Evolutionary conservation across 2,797 vertebrate genomes (phyloP).

Genomic region (Lithobates pipiens): DNA sequence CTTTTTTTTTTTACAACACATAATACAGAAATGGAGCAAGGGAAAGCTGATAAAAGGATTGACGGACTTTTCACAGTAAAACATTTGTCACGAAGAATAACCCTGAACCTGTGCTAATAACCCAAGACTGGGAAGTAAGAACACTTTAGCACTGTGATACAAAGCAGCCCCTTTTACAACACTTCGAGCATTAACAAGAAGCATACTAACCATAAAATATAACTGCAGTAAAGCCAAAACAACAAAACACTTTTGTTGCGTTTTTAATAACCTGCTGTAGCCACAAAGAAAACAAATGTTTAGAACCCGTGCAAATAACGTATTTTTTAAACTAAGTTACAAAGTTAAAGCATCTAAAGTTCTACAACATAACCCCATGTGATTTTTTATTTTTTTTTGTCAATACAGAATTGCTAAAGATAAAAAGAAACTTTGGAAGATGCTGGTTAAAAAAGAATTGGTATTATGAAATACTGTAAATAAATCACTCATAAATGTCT

Average conservation of each 20-base stretch:
- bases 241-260: not conserved
- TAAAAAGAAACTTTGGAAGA: no score
- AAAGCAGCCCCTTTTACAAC: not conserved
- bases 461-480: no score
- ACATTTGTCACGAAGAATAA: slow-evolving; percentile 45
- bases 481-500: no score
- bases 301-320: not conserved
- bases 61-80: slow-evolving; percentile 35
- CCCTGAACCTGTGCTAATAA: slow-evolving; percentile 47
- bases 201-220: slow-evolving; percentile 21
- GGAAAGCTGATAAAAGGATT: slow-evolving; percentile 54
- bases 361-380: no score
- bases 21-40: slow-evolving; percentile 37
- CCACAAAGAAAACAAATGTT: not conserved
- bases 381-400: no score
- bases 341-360: no score
- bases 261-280: not conserved
- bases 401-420: no score
- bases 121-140: slow-evolving; percentile 23
- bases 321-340: not conserved
- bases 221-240: not conserved
- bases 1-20: slow-evolving; percentile 51
- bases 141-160: slow-evolving; percentile 44
- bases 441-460: no score
- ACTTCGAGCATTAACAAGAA: slow-evolving; percentile 4